A percentile compares a stretch with the other conserved stretches of the same genome.
These are phyloP conservation scores for Brenthis daphne DNA, from an alignment of 2,888 invertebrate species.

Conservation along the genomic window DNA sequence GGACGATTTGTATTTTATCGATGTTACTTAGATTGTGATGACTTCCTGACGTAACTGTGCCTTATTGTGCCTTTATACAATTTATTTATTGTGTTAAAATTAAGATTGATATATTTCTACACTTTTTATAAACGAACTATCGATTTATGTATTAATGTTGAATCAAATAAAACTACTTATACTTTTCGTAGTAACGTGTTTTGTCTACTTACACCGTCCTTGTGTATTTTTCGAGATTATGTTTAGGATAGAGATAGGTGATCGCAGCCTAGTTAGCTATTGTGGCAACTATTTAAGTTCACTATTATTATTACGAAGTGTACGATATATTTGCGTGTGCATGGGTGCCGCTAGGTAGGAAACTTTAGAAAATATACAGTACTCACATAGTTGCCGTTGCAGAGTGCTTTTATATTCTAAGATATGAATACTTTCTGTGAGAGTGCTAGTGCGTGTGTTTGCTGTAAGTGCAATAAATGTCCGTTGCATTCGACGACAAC, in stretches of 20 bases:
- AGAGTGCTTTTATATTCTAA: conserved; percentile 32
- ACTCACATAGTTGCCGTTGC: conserved; percentile 34
- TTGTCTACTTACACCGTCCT: conserved; percentile 81
- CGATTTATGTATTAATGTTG: conserved; percentile 43
- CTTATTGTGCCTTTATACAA: conserved; percentile 79
- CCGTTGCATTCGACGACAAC: conserved; percentile 24
- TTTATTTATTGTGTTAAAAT: conserved; percentile 77
- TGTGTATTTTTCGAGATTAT: conserved; percentile 81
- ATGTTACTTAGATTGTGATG: conserved; percentile 76
- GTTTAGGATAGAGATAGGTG: conserved; percentile 70
- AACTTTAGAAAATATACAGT: conserved; percentile 48
- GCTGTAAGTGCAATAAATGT: conserved; percentile 43
- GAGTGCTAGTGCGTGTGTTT: conserved; percentile 36
- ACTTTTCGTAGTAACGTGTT: conserved; percentile 66
- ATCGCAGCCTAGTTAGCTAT: conserved; percentile 66
- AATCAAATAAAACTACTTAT: conserved; percentile 66
- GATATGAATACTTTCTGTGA: conserved; percentile 27
- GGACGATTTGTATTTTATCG: conserved; percentile 53
- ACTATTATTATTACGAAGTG: conserved; percentile 49
- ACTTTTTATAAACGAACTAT: conserved; percentile 60
- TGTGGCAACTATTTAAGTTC: conserved; percentile 65
- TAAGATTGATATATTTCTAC: conserved; percentile 72
- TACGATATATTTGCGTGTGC: conserved; percentile 56
- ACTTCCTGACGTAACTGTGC: conserved; percentile 77
- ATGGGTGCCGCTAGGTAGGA: conserved; percentile 61